Conservation (phyloP, 1,140 invertebrate genomes). For the Pararge aegeria region DNA sequence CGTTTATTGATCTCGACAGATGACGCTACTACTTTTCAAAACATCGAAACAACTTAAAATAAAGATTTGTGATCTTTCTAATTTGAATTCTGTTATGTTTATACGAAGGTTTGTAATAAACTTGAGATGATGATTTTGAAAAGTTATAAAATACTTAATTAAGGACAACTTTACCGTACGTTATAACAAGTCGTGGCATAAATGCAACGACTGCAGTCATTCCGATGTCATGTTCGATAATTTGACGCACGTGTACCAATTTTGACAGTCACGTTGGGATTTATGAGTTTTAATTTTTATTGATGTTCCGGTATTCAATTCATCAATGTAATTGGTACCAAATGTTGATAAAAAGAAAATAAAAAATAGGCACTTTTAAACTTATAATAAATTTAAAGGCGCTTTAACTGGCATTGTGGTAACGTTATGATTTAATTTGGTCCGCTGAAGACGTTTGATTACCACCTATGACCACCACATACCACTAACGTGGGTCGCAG, state of each 20-base stretch:
- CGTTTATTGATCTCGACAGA: conserved; percentile 47
- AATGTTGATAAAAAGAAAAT: background rate
- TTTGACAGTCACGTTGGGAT: conserved; percentile 32
- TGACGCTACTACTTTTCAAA: conserved; percentile 39
- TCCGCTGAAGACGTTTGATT: too few species aligned
- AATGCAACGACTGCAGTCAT: conserved; percentile 29
- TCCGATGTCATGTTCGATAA: conserved; percentile 44
- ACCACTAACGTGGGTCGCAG: too few species aligned
- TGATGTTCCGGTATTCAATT: background rate
- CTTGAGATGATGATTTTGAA: conserved; percentile 11
- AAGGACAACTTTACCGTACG: conserved; percentile 28
- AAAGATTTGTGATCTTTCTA: background rate
- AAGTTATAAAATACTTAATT: conserved; percentile 20
- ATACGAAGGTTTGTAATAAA: background rate
- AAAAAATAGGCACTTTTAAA: too few species aligned
- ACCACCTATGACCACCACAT: too few species aligned
- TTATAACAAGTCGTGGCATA: conserved; percentile 25
- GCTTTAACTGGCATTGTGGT: too few species aligned
- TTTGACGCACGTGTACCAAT: conserved; percentile 39
- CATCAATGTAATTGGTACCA: background rate
- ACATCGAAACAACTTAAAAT: conserved; percentile 8
- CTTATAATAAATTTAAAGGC: too few species aligned
- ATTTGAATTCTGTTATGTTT: background rate
- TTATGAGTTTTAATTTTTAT: conserved; percentile 31
- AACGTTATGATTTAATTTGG: too few species aligned